Base-by-base conservation (phyloP, 2,888 invertebrate species). In the Leistus spinibarbis region DNA sequence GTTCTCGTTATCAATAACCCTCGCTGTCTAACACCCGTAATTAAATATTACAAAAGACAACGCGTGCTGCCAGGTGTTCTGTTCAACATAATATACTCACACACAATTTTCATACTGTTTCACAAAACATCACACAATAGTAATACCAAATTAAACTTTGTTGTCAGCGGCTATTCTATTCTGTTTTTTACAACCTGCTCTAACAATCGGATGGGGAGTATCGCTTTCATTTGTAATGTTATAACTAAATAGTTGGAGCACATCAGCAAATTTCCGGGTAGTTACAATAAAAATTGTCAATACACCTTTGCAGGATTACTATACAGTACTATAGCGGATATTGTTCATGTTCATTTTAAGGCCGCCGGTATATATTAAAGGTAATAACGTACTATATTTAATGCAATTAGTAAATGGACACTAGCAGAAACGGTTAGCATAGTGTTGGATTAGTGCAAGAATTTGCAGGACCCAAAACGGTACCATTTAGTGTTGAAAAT, bases 1-100 rank as follows among this genome's bases (percentile, higher is more conserved):
- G 19, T 54, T 24, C 71, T 71, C 64, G 64, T 71, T 71, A 54
- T 71, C 64, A 17, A 54, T 71, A 60, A 56, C 71, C 71, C 71
- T 71, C 56, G 22, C 65, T 64, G 22, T 56, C 40, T 24, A 56
- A 64, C 64, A 71, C 64, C 64, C 53, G 64, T 71, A 63, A 71
- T 71, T 71, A 71, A 65, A 64, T 71, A 54, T 54, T 65, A 65
- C 56, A 56, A 60, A 64, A 64, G 23, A 27, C 20, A 64, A 23
- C 23, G 62, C 19, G 20, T 16, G 24, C 64, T 54, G 64, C 71
- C 71, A 71, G 71, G 71, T 71, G 71, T 71, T 71, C 71, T 19
- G 20, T 16, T 17, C 24, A 40, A 40, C 24, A 24, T 24, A 24
- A 3, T 40, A 40, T 40, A 40, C 40, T 40, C 40, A 40, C 40